Percentiles rank a stretch among this genome's conserved stretches.
Conservation (phyloP, 1,140 invertebrate species). For the Andricus grossulariae region DNA sequence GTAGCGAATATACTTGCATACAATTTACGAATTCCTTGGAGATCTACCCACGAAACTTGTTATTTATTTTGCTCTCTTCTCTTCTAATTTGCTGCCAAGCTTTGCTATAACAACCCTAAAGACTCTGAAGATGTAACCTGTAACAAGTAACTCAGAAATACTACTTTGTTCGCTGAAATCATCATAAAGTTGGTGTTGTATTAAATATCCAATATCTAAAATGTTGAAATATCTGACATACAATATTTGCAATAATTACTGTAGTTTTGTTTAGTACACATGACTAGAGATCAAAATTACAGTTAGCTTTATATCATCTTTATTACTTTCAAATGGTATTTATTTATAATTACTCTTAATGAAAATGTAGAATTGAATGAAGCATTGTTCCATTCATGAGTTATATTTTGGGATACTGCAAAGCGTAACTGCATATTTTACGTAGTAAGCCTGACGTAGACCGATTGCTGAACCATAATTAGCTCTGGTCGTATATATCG, state of each 20-base stretch:
- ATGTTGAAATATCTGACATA: too few relatives aligned
- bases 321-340: neutral
- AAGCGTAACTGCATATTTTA: neutral
- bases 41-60: conserved; percentile 53
- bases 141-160: too few relatives aligned
- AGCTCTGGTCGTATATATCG: neutral
- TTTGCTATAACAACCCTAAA: conserved; percentile 47
- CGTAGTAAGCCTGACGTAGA: neutral
- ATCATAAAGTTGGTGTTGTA: neutral
- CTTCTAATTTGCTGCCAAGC: conserved; percentile 44
- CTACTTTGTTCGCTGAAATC: too few relatives aligned
- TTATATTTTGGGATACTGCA: neutral
- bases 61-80: conserved; percentile 41
- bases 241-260: neutral
- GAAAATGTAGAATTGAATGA: neutral
- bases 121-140: too few relatives aligned
- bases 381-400: neutral
- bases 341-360: neutral
- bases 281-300: neutral
- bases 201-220: neutral
- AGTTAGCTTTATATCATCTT: neutral
- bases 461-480: conserved; percentile 14
- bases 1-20: conserved; percentile 46
- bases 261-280: neutral
- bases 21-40: conserved; percentile 60